Evolutionary conservation across 2,113 vertebrate genomes (phyloP), one percentile per base, ranked within the genome.

Genomic region (Abramis brama): DNA sequence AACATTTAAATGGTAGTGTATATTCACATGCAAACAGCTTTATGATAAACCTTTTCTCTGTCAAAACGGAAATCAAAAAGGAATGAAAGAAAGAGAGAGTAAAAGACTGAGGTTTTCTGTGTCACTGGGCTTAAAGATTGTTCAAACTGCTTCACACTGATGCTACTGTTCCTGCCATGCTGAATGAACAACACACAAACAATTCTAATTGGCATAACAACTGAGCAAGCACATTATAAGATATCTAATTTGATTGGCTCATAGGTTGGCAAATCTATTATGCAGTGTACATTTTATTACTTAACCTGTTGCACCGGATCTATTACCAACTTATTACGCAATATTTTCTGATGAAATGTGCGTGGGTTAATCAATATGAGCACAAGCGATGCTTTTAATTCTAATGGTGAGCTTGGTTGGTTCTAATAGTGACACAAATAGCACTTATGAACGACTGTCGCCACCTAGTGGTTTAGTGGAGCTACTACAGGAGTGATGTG

Each of bases 381-480:
- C 5, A 74, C 25, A 1, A 6, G 36, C 1, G 36, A 6, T 43
- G 19, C 9, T 43, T 73, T 5, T 1, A 19, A 33, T 19, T 9
- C 64, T 33, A 70, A 70, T 33, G 1, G 6, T 21, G 19, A 10
- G 30, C 33, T 70, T 39, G 8, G 21, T 39, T 70, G 19, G 21
- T 23, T 70, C 66, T 39, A 30, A 59, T 23, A 30, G 64, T 33
- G 64, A 70, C 66, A 21, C 33, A 39, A 39, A 71, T 23, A 39
- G 68, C 71, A 74, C 11, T 50, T 27, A 45, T 81, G 21, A 25
- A 12, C 59, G 82, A 76, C 84, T 25, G 79, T 85, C 71, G 86
- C 43, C 87, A 83, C 77, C 90, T 47, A 30, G 59, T 80, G 79
- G 59, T 45, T 30, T 0, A 66, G 4, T 45, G 47, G 5, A 47